These are phyloP conservation scores for Meandrusa payeni DNA, from an alignment of 2,888 invertebrate species.

Conservation along the genomic window DNA sequence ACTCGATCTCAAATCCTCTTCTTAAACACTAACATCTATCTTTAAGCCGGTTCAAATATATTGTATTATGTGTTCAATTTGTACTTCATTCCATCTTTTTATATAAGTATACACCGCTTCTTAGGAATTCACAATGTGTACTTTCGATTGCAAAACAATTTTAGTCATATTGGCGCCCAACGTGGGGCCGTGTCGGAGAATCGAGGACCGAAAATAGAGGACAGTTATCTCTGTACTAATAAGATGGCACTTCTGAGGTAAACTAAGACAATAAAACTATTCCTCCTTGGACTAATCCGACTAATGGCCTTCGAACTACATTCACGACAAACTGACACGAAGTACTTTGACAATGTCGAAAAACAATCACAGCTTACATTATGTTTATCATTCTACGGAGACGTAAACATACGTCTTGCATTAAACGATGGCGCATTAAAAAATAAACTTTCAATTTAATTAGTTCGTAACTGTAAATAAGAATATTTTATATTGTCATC, in stretches of 20 bases:
- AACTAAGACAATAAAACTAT: slow-evolving; percentile 63
- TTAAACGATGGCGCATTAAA: slow-evolving; percentile 40
- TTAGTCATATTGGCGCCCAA: slow-evolving; percentile 36
- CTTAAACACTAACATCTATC: slow-evolving; percentile 62
- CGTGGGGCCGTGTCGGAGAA: slow-evolving; percentile 27
- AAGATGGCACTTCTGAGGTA: slow-evolving; percentile 73
- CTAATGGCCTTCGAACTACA: slow-evolving; percentile 32
- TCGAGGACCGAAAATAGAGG: slow-evolving; percentile 23
- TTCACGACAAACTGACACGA: slow-evolving; percentile 34
- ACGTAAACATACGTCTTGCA: slow-evolving; percentile 34
- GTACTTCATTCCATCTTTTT: slow-evolving; percentile 58
- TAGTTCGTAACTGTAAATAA: slow-evolving; percentile 70
- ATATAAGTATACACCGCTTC: slow-evolving; percentile 26
- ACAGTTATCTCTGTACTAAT: slow-evolving; percentile 30
- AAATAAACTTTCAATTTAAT: slow-evolving; percentile 47
- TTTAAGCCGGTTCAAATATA: slow-evolving; percentile 67
- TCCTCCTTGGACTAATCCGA: slow-evolving; percentile 31
- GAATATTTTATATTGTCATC: slow-evolving; percentile 73
- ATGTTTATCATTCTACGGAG: slow-evolving; percentile 38
- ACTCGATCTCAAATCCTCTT: slow-evolving; percentile 61
- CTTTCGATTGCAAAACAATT: slow-evolving; percentile 7
- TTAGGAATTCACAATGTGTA: slow-evolving; percentile 19
- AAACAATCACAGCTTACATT: slow-evolving; percentile 58
- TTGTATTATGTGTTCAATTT: slow-evolving; percentile 60
- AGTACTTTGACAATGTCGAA: slow-evolving; percentile 61